A percentile compares a stretch with the other conserved stretches of the same genome.
phyloP scores from a whole-genome alignment of 1,140 invertebrate species.

The Rhagoletis zephyria region DNA sequence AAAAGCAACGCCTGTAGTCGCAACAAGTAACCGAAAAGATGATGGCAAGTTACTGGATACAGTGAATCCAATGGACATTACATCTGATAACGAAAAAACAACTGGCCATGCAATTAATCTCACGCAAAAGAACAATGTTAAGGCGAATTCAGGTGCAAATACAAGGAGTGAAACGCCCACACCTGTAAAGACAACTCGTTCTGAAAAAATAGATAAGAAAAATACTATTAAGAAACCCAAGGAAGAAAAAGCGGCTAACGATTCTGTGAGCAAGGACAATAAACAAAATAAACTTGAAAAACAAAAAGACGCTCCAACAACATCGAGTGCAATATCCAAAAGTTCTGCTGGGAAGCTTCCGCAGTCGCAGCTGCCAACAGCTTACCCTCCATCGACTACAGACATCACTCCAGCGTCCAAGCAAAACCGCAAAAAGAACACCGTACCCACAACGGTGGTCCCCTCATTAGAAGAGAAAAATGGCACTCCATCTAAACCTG shows the following conservation, averaged over 20 bases:
- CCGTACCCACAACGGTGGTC: background rate
- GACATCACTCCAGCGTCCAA: slow-evolving; percentile 54
- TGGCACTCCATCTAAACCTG: slow-evolving; percentile 46
- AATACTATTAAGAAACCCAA: slow-evolving; percentile 61
- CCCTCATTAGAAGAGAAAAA: slow-evolving; percentile 38
- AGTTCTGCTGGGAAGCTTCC: background rate
- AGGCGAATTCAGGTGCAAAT: background rate
- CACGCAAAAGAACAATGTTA: background rate
- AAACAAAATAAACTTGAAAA: slow-evolving; percentile 53
- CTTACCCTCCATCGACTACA: background rate
- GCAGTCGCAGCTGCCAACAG: background rate
- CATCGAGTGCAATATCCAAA: background rate
- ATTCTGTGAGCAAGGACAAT: slow-evolving; percentile 50
- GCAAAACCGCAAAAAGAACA: slow-evolving; percentile 53
- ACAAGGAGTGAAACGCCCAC: slow-evolving; percentile 9
- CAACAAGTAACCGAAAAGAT: slow-evolving; percentile 56
- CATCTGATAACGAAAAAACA: background rate
- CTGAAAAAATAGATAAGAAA: slow-evolving; percentile 57
- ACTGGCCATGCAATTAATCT: slow-evolving; percentile 57
- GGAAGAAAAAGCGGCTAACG: slow-evolving; percentile 50
- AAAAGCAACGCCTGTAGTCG: slow-evolving; percentile 69
- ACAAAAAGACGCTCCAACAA: slow-evolving; percentile 53
- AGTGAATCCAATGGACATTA: slow-evolving; percentile 44
- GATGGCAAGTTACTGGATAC: slow-evolving; percentile 53
- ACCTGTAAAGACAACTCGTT: slow-evolving; percentile 30